Base-by-base conservation (phyloP, 2,888 invertebrate species). In the Malacosoma neustria region DNA sequence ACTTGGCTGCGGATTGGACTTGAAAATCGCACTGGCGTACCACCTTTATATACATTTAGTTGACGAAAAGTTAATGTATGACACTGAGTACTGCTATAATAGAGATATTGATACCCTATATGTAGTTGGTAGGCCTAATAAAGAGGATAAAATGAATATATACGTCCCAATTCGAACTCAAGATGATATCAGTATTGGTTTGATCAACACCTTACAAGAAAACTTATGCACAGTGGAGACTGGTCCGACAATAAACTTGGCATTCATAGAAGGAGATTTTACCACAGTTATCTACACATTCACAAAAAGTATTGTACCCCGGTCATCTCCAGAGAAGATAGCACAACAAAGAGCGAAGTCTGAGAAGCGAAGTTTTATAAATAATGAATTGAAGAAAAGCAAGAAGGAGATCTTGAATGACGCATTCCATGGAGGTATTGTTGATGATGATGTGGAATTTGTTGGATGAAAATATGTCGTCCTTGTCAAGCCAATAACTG, bases 11-110 rank as follows among this genome's bases (percentile, higher is more conserved):
- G 51, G 51, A n/a, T 74, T 72, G 0, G 68, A 72, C 14, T 51
- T 62, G 40, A 76, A 85, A 54, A 72, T 85, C 32, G 51, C 77
- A 2, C 57, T 87, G 2, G 79, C 85, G 0, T 82, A 72, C 40
- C 69, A 76, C 36, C 51, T 87, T 7, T 87, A 84, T 48, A 62
- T 84, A 7, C 63, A 84, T 47, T 64, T 87, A 38, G 70, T 84
- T 0, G 87, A 87, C 43, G 72, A 79, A 34, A 81, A 81, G 54
- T 56, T 76, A 1, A 86, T 86, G 85, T 79, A 84, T 46, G 86
- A 87, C 38, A 79, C 80, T 0, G 81, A 84, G 52, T 85, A 85
- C 43, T 79, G 74, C 32, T 87, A 72, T 44, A 82, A 85, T 41
- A 76, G 64, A 38, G 82, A 85, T 33, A 65, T 85, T 32, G 73